Evolutionary conservation across 2,888 invertebrate species (phyloP).

Genomic region (Hydrotaea cyrtoneurina): DNA sequence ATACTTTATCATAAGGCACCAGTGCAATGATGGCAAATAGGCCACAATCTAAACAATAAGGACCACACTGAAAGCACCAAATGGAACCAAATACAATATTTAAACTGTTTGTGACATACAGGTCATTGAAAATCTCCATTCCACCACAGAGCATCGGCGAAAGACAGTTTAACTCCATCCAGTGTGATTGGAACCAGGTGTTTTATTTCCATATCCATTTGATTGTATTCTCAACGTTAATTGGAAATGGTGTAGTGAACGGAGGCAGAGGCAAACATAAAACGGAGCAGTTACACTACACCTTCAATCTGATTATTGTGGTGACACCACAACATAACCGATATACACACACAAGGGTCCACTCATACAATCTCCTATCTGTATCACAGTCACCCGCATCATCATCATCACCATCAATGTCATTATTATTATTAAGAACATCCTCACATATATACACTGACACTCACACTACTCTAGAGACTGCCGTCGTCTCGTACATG

Average conservation of each 20-base stretch:
- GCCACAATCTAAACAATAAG: too few species aligned
- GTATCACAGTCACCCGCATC: slow-evolving; percentile 41
- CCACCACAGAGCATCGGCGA: too few species aligned
- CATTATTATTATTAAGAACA: slow-evolving; percentile 44
- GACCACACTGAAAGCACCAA: too few species aligned
- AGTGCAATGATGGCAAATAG: too few species aligned
- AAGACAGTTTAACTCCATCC: too few species aligned
- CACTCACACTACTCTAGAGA: not conserved
- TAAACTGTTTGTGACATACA: too few species aligned
- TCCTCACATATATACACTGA: not conserved
- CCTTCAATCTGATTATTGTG: slow-evolving; percentile 49
- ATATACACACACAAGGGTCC: not conserved
- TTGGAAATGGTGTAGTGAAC: not conserved
- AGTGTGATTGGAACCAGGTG: too few species aligned
- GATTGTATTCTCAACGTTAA: too few species aligned
- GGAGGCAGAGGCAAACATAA: not conserved
- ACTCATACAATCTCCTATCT: not conserved
- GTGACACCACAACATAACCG: slow-evolving; percentile 10
- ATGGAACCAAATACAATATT: too few species aligned
- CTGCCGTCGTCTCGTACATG: not conserved
- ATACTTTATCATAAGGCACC: too few species aligned
- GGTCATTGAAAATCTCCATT: too few species aligned
- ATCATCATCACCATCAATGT: slow-evolving; percentile 38
- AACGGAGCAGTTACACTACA: slow-evolving; percentile 53
- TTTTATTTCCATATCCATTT: too few species aligned